These are phyloP conservation scores for Leptura quadrifasciata DNA, from an alignment of 2,888 invertebrate genomes.

Conservation along the genomic window DNA sequence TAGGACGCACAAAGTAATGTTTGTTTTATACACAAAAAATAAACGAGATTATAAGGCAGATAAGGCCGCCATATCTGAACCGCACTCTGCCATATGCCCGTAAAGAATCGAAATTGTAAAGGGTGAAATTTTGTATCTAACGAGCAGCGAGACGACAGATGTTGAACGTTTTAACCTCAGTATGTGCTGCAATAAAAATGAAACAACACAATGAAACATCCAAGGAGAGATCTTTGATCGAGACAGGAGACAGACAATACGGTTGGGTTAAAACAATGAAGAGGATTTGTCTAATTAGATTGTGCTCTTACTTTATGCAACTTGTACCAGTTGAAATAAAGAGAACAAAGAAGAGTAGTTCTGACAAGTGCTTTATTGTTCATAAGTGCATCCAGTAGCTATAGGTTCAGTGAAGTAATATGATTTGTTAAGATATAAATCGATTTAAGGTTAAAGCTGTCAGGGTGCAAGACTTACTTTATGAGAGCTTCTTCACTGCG, in stretches of 20 bases:
- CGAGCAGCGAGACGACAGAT: conserved; percentile 35
- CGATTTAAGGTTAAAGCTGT: too few relatives aligned
- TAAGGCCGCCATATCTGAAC: conserved; percentile 15
- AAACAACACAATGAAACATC: conserved; percentile 29
- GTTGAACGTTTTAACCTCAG: conserved; percentile 31
- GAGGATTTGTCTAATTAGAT: conserved; percentile 33
- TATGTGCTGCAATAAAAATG: conserved; percentile 28
- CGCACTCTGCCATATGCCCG: conserved; percentile 8
- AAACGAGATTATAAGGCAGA: conserved; percentile 15
- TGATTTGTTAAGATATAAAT: background rate
- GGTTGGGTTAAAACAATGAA: conserved; percentile 27
- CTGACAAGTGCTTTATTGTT: background rate
- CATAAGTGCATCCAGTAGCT: background rate
- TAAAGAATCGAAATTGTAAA: conserved; percentile 27
- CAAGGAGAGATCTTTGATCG: conserved; percentile 35
- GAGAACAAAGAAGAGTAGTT: background rate
- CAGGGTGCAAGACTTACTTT: too few relatives aligned
- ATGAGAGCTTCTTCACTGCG: too few relatives aligned
- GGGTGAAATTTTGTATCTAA: conserved; percentile 12
- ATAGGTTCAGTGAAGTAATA: background rate
- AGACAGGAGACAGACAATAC: conserved; percentile 32
- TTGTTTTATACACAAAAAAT: conserved; percentile 18
- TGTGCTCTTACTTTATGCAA: conserved; percentile 16
- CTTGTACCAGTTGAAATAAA: background rate
- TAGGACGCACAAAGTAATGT: conserved; percentile 29